Percentiles rank a stretch among this genome's conserved stretches.
phyloP scores from a whole-genome alignment of 2,888 invertebrate species.

The Drosophila mayaguana region DNA sequence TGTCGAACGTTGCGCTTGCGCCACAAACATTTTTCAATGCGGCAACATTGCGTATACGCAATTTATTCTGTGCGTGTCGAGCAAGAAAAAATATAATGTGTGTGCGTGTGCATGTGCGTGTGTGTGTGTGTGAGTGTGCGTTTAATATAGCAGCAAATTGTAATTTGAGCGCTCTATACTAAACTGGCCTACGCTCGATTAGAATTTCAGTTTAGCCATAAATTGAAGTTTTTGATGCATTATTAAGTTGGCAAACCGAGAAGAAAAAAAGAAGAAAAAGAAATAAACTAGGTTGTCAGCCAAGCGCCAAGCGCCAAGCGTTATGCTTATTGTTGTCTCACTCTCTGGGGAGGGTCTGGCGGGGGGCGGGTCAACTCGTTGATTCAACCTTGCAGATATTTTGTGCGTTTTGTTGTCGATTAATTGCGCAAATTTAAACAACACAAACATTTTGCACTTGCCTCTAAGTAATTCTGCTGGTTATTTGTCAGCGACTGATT shows the following conservation, averaged over 20 bases:
- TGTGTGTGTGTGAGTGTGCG: constrained; percentile 24
- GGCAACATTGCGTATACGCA: constrained; percentile 76
- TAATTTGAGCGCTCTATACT: constrained; percentile 61
- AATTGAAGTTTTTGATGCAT: constrained; percentile 61
- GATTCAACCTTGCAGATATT: constrained; percentile 11
- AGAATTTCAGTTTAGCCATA: constrained; percentile 73
- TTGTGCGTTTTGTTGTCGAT: constrained; percentile 65
- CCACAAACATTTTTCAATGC: constrained; percentile 73
- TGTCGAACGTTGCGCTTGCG: constrained; percentile 78
- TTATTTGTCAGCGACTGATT: constrained; percentile 76
- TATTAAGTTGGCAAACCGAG: constrained; percentile 48
- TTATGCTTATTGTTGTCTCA: constrained; percentile 25
- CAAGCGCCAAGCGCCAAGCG: constrained; percentile 18
- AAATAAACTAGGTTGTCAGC: constrained; percentile 60
- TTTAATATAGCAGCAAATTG: constrained; percentile 68
- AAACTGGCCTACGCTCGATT: constrained; percentile 56
- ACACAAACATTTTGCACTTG: constrained; percentile 44
- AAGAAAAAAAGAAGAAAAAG: constrained; percentile 12
- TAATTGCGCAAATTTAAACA: constrained; percentile 66
- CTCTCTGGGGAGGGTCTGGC: background rate
- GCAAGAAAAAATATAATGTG: constrained; percentile 10
- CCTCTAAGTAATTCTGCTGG: constrained; percentile 73
- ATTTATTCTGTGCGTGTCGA: constrained; percentile 72
- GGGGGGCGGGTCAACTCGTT: background rate
- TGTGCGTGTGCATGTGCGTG: constrained; percentile 13